Evolutionary conservation across 2,888 invertebrate genomes (phyloP).

Genomic region (Pharmacophagus antenor): DNA sequence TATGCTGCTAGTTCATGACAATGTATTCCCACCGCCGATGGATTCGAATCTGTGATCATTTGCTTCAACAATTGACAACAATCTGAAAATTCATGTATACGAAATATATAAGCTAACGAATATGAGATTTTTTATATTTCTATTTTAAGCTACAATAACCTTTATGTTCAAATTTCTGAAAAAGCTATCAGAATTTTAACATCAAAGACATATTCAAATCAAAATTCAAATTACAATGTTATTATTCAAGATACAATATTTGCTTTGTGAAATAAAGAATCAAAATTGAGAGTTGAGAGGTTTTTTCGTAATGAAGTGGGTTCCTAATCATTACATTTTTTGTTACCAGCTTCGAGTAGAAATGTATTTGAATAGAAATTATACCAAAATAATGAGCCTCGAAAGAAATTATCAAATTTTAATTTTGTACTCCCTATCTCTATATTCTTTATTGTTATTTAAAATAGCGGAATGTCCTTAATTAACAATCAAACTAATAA

Average conservation of each 20-base stretch:
- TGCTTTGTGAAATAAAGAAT: not conserved
- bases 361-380: not conserved
- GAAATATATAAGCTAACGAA: too few species aligned
- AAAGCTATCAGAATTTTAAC: not conserved
- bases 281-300: not conserved
- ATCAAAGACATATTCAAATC: slow-evolving; percentile 6
- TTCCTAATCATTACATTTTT: not conserved
- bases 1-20: not conserved
- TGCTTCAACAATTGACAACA: too few species aligned
- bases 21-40: too few species aligned
- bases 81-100: too few species aligned
- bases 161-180: not conserved
- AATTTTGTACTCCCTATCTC: not conserved
- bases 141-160: not conserved
- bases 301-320: not conserved
- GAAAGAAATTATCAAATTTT: not conserved
- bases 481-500: too few species aligned
- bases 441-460: too few species aligned
- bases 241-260: slow-evolving; percentile 9
- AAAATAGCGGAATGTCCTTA: too few species aligned
- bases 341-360: not conserved
- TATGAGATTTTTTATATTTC: not conserved
- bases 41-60: too few species aligned
- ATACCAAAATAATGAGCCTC: not conserved
- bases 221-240: slow-evolving; percentile 2